These are phyloP conservation scores for Ceratina japonica DNA, from an alignment of 1,140 invertebrate genomes.

Conservation along the genomic window DNA sequence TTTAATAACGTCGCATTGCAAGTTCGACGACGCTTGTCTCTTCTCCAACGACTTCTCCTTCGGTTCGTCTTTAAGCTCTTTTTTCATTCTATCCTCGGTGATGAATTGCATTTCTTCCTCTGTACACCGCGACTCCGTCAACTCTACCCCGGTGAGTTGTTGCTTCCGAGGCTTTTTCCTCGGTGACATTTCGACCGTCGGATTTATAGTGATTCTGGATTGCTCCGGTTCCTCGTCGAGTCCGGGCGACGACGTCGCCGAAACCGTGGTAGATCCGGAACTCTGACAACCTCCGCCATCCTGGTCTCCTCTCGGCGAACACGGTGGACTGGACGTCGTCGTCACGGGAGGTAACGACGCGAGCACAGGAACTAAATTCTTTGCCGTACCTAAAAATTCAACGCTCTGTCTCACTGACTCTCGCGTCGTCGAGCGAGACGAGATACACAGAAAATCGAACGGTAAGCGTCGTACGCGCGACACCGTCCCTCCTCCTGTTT, in stretches of 20 bases:
- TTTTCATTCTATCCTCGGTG: constrained; percentile 81
- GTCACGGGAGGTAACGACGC: constrained; percentile 79
- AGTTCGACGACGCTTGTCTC: constrained; percentile 55
- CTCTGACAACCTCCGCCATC: constrained; percentile 79
- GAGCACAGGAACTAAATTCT: constrained; percentile 82
- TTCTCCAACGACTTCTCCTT: constrained; percentile 70
- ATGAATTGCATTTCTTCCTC: constrained; percentile 87
- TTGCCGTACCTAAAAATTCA: constrained; percentile 73
- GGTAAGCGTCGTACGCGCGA: neutral
- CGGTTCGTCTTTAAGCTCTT: constrained; percentile 76
- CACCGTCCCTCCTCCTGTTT: neutral
- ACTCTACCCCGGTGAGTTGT: constrained; percentile 75
- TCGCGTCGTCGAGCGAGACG: neutral
- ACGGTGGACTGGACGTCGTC: constrained; percentile 76
- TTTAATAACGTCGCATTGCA: constrained; percentile 58
- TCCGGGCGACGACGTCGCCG: constrained; percentile 87
- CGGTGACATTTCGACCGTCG: constrained; percentile 78
- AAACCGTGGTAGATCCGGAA: constrained; percentile 88
- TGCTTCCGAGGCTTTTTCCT: constrained; percentile 81
- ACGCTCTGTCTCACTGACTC: neutral
- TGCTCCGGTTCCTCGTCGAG: constrained; percentile 83
- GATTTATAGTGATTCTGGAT: constrained; percentile 73
- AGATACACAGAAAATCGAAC: neutral
- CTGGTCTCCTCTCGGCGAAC: constrained; percentile 78
- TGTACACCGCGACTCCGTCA: constrained; percentile 78